Evolutionary conservation across 2,888 invertebrate genomes (phyloP).

Genomic region (Mythimna impura): DNA sequence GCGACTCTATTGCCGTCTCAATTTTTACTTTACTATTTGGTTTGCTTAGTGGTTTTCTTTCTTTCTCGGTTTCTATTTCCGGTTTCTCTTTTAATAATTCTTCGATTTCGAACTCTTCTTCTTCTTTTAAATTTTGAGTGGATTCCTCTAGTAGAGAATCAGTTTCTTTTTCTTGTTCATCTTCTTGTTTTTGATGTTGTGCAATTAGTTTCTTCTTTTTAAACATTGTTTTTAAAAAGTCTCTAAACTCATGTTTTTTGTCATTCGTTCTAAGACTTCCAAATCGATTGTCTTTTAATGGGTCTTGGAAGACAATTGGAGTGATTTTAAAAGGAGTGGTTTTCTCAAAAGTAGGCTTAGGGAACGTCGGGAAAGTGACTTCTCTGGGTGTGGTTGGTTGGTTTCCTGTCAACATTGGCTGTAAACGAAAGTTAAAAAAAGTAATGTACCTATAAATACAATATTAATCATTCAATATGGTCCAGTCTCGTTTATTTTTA

Average conservation of each 20-base stretch:
- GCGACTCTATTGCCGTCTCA: not conserved
- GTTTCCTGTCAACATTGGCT: not conserved
- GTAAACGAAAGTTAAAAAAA: constrained; percentile 1
- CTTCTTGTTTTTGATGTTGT: not conserved
- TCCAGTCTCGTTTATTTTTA: not conserved
- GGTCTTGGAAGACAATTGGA: not conserved
- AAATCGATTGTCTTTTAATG: not conserved
- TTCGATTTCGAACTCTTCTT: not conserved
- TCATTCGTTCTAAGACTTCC: not conserved
- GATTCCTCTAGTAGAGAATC: not conserved
- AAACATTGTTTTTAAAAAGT: constrained; percentile 47
- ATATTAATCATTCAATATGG: not conserved
- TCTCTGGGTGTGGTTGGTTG: constrained; percentile 9
- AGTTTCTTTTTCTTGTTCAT: not conserved
- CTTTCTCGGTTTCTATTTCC: not conserved
- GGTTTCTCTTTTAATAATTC: not conserved
- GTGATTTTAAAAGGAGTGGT: not conserved
- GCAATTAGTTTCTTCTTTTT: constrained; percentile 2
- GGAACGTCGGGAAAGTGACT: not conserved
- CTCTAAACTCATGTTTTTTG: constrained; percentile 18
- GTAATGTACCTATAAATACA: not conserved
- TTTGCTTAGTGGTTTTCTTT: not conserved
- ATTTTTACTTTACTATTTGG: not conserved
- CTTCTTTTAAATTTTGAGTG: not conserved
- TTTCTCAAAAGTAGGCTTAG: not conserved